phyloP scores from a whole-genome alignment of 2,113 vertebrate species.

The Ciconia boyciana region DNA sequence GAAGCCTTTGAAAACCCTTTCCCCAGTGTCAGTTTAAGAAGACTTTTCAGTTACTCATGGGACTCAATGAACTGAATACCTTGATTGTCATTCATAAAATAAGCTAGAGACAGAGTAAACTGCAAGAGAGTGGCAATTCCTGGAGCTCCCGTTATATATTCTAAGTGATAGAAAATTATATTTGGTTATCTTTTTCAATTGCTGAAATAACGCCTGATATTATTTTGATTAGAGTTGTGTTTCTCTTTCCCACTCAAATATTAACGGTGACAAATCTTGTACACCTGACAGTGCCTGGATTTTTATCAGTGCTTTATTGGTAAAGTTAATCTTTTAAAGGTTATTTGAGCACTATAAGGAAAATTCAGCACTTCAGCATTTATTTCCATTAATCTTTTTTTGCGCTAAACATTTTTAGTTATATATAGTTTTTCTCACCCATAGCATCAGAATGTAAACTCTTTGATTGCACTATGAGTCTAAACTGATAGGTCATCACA shows the following conservation, averaged over 20 bases:
- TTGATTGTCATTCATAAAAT: neutral
- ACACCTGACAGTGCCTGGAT: neutral
- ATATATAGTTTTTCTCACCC: neutral
- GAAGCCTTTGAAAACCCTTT: neutral
- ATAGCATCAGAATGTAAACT: neutral
- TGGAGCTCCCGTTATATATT: neutral
- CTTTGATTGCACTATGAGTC: neutral
- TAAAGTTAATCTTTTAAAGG: neutral
- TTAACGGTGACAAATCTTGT: neutral
- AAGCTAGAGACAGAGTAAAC: neutral
- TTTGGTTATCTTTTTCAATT: neutral
- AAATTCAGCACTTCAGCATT: neutral
- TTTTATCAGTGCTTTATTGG: neutral
- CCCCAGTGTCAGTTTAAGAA: neutral
- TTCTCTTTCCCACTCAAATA: neutral
- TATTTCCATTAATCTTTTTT: neutral
- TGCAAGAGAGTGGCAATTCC: neutral
- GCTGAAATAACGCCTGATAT: neutral
- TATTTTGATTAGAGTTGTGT: neutral
- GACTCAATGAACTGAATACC: neutral
- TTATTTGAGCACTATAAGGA: neutral
- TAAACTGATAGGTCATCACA: neutral
- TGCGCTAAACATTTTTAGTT: neutral
- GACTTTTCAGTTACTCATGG: neutral
- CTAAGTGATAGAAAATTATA: neutral